phyloP scores from a whole-genome alignment of 2,113 vertebrate genomes.

The Beaufortia kweichowensis region DNA sequence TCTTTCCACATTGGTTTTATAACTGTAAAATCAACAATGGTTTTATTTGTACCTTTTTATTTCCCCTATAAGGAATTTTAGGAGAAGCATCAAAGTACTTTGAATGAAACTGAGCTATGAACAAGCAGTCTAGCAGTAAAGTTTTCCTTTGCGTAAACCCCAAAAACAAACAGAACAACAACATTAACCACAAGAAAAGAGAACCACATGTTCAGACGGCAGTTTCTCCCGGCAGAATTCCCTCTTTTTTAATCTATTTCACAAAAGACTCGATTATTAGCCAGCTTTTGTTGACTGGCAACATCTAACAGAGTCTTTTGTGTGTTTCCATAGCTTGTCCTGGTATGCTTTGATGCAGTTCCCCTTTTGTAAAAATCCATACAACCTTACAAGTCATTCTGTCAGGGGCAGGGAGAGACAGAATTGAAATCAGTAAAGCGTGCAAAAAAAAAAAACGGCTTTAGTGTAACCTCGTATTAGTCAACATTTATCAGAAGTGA shows the following conservation, averaged over 20 bases:
- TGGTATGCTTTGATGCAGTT: conserved; percentile 59
- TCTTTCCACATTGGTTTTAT: no score
- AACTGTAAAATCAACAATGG: neutral
- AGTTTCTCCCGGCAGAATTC: conserved; percentile 29
- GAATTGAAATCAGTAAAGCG: conserved; percentile 36
- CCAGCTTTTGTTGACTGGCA: conserved; percentile 49
- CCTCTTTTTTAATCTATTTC: conserved; percentile 24
- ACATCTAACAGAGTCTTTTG: conserved; percentile 53
- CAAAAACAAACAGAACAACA: conserved; percentile 6
- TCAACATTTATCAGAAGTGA: neutral
- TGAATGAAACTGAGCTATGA: neutral
- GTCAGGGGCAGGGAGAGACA: conserved; percentile 28
- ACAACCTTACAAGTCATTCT: conserved; percentile 45
- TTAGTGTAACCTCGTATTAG: neutral
- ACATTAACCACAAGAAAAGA: neutral
- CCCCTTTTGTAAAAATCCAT: conserved; percentile 45
- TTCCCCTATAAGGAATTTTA: neutral
- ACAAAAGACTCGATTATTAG: conserved; percentile 51
- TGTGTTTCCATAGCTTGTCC: conserved; percentile 58
- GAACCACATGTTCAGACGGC: conserved; percentile 9
- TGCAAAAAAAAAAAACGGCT: conserved; percentile 28
- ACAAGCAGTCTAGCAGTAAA: neutral
- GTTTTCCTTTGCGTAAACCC: neutral
- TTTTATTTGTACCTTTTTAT: neutral
- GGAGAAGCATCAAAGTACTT: neutral